A percentile compares a stretch with the other conserved stretches of the same genome.
phyloP scores from a whole-genome alignment of 1,140 invertebrate genomes.

The Dinothrombium tinctorium region DNA sequence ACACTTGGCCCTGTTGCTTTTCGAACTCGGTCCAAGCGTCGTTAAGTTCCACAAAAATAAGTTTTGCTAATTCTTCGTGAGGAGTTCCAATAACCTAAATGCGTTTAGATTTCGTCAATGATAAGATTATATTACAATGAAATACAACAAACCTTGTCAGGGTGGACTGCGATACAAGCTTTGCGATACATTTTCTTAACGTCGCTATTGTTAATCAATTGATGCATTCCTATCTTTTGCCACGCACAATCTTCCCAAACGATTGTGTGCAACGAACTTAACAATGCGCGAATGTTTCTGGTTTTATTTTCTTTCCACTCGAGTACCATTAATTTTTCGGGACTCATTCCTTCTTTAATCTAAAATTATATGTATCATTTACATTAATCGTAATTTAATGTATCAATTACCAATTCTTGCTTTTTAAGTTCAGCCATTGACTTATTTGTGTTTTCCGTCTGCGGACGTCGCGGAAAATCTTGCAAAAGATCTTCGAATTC shows the following conservation, averaged over 20 bases:
- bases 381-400: too few species aligned
- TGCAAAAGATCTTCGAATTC: conserved; percentile 63
- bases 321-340: conserved; percentile 25
- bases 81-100: conserved; percentile 65
- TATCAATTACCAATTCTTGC: conserved; percentile 60
- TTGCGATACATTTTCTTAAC: conserved; percentile 89
- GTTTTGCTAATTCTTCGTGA: conserved; percentile 73
- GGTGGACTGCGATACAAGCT: conserved; percentile 87
- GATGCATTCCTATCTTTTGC: conserved; percentile 77
- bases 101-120: conserved; percentile 5
- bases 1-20: too few species aligned
- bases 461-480: conserved; percentile 31
- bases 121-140: conserved; percentile 4
- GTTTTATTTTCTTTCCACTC: conserved; percentile 87
- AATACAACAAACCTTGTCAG: conserved; percentile 58
- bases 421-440: conserved; percentile 83
- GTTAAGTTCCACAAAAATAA: conserved; percentile 97
- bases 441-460: conserved; percentile 49
- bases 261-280: conserved; percentile 79
- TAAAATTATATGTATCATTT: too few species aligned
- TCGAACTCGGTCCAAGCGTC: conserved; percentile 97
- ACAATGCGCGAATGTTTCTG: conserved; percentile 74
- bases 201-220: conserved; percentile 62
- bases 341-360: conserved; percentile 9
- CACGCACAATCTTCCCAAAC: conserved; percentile 84